These are phyloP conservation scores for Drosophila leontia DNA, from an alignment of 1,140 invertebrate species.

Conservation along the genomic window DNA sequence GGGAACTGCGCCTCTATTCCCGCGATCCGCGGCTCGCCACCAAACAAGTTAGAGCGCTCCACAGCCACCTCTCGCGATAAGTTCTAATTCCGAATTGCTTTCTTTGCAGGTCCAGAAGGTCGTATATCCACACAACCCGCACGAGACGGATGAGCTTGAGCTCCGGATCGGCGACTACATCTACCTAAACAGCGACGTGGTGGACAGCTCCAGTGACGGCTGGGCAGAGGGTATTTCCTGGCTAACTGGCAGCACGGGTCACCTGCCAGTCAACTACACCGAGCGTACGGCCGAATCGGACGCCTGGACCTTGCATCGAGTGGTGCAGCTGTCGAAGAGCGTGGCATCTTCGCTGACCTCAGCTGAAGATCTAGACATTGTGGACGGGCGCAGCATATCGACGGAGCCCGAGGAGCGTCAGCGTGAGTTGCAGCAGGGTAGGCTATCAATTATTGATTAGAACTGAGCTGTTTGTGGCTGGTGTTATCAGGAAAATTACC, in stretches of 20 bases:
- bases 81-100: background rate
- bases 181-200: conserved; percentile 91
- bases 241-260: conserved; percentile 92
- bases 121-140: conserved; percentile 90
- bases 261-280: conserved; percentile 92
- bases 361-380: conserved; percentile 85
- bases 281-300: conserved; percentile 94
- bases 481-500: background rate
- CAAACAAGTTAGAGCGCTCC: conserved; percentile 88
- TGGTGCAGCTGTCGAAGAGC: conserved; percentile 86
- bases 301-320: conserved; percentile 94
- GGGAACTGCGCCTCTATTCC: conserved; percentile 95
- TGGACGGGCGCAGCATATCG: conserved; percentile 85
- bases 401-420: conserved; percentile 75
- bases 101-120: conserved; percentile 90
- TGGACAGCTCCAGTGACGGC: conserved; percentile 91
- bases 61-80: background rate
- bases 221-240: conserved; percentile 95
- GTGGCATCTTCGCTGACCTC: conserved; percentile 85
- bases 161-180: conserved; percentile 94
- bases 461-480: background rate
- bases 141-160: conserved; percentile 93
- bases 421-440: conserved; percentile 62
- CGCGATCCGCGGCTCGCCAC: conserved; percentile 90
- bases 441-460: conserved; percentile 6